Evolutionary conservation across 2,888 invertebrate species (phyloP), one percentile per base, ranked within the genome.

Genomic region (Didymodactylos carnosus): DNA sequence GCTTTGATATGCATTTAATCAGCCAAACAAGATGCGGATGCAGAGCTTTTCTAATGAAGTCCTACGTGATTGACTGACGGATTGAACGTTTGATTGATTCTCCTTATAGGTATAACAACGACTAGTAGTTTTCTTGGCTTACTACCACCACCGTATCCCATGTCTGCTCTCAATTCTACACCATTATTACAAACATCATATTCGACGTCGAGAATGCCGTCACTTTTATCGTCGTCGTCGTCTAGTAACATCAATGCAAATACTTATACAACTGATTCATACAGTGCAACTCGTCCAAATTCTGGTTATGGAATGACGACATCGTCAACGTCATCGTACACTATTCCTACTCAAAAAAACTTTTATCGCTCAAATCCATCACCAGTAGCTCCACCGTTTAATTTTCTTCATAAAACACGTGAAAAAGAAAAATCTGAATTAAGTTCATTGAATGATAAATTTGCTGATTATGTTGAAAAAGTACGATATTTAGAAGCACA

Each of bases 401-500:
- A n/a, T n/a, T 35, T 62, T 11, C 35, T 35, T n/a, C 29, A 29
- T 62, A 29, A 62, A 62, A 7, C 16, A 35, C 75, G 75, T 16
- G 73, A 75, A 39, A 72, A 72, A 39, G 75, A 75, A 46, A 72
- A 70, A 39, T 69, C 39, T 27, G 75, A 75, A 71, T 62, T 75
- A n/a, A 46, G 40, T n/a, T 51, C 69, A 35, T 62, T 86, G 76
- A 86, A 86, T 79, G 85, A 85, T 78, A 79, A 85, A 72, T 83
- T 86, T 73, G 85, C 85, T 76, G 81, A 79, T 79, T 86, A 86
- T 80, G 85, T 86, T 76, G 86, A 86, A 80, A 53, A 75, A 62
- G 80, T 80, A 23, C 78, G 83, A 70, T 84, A 83, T 76, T 78
- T 84, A 73, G 83, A 84, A 77, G 83, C 82, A 16, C 83, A 84